phyloP scores from a whole-genome alignment of 2,113 vertebrate species.

The Daphoenositta chrysoptera region DNA sequence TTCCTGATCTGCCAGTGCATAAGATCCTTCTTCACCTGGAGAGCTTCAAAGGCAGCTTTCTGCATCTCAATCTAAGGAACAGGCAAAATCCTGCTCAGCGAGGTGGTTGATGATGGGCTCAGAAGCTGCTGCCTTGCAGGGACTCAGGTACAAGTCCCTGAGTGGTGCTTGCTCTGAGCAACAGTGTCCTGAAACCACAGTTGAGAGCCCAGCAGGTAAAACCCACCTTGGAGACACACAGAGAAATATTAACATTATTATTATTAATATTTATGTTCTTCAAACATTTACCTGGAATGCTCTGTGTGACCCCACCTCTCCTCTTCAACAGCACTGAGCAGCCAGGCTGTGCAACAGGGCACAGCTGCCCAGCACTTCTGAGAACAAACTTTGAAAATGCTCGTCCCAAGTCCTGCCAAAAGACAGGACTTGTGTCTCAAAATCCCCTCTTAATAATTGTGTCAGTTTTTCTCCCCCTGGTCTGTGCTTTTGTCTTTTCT shows the following conservation, averaged over 20 bases:
- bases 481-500: neutral
- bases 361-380: neutral
- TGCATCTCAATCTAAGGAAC: slow-evolving; percentile 89
- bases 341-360: neutral
- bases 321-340: neutral
- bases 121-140: neutral
- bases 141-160: neutral
- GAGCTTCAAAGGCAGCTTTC: slow-evolving; percentile 92
- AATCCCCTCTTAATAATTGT: neutral
- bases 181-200: neutral
- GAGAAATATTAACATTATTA: neutral
- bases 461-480: neutral
- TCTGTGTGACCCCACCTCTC: neutral
- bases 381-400: neutral
- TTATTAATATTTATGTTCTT: neutral
- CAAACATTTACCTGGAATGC: neutral
- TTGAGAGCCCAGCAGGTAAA: neutral
- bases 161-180: neutral
- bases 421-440: neutral
- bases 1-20: slow-evolving; percentile 88
- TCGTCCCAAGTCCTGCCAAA: neutral
- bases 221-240: neutral
- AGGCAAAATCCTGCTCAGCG: neutral
- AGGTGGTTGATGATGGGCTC: neutral
- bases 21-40: slow-evolving; percentile 91